These are phyloP conservation scores for Hypomecis punctinalis DNA, from an alignment of 2,888 invertebrate genomes.

Conservation along the genomic window DNA sequence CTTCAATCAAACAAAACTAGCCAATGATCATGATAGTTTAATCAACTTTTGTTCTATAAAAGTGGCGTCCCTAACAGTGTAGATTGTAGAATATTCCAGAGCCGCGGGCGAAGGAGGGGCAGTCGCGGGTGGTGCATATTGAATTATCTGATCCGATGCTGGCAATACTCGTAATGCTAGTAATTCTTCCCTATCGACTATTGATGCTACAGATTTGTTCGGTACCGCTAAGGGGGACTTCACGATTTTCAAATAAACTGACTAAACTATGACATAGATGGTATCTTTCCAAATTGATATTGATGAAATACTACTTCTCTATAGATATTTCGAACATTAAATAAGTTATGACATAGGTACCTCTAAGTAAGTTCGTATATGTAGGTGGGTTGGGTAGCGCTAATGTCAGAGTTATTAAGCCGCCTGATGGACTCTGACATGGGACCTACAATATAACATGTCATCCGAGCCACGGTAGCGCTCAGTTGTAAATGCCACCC, in stretches of 20 bases:
- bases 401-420: no score
- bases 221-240: constrained; percentile 1
- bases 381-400: no score
- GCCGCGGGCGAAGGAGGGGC: constrained; percentile 25
- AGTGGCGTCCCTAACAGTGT: no score
- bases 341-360: no score
- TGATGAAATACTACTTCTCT: background rate
- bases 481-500: no score
- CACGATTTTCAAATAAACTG: constrained; percentile 12
- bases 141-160: constrained; percentile 64
- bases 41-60: no score
- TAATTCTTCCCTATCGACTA: constrained; percentile 54
- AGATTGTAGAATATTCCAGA: constrained; percentile 26
- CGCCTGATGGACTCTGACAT: no score
- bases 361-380: no score
- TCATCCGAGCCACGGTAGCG: no score
- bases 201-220: constrained; percentile 41
- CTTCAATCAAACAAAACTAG: no score
- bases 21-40: no score
- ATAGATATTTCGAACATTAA: background rate
- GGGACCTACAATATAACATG: no score
- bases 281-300: background rate
- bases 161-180: constrained; percentile 44
- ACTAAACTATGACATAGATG: background rate
- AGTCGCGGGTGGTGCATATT: constrained; percentile 69